Evolutionary conservation across 2,797 vertebrate genomes (phyloP).

Genomic region (Pangasius macronema): DNA sequence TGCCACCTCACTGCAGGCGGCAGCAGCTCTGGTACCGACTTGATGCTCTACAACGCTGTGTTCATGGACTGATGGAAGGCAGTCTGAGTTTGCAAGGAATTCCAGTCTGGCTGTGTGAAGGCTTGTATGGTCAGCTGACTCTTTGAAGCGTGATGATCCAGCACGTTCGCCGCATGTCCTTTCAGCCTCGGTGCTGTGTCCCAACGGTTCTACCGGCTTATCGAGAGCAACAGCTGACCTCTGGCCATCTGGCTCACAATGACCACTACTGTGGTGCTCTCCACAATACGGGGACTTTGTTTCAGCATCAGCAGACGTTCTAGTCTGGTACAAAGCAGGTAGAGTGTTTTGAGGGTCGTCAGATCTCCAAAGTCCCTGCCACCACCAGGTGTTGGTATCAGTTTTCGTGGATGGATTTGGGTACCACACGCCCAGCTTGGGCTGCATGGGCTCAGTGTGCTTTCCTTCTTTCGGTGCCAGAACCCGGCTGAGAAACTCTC

Average conservation of each 20-base stretch:
- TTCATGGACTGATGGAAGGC: conserved; percentile 41
- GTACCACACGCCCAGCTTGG: conserved; percentile 37
- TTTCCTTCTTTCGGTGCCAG: conserved; percentile 1
- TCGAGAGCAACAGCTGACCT: conserved; percentile 53
- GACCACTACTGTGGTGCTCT: conserved; percentile 40
- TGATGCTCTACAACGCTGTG: conserved; percentile 32
- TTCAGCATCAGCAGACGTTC: conserved; percentile 39
- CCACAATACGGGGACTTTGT: conserved; percentile 37
- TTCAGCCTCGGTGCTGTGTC: conserved; percentile 33
- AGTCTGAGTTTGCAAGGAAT: conserved; percentile 54
- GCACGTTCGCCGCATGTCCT: conserved; percentile 64
- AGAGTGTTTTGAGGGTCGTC: neutral
- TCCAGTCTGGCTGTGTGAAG: conserved; percentile 52
- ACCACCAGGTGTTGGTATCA: conserved; percentile 50
- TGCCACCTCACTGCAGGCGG: conserved; percentile 54
- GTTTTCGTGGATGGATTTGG: neutral
- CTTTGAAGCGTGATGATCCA: conserved; percentile 65
- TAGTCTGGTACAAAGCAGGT: conserved; percentile 38
- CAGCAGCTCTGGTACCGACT: conserved; percentile 43
- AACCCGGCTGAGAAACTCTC: conserved; percentile 61
- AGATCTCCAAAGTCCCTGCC: conserved; percentile 61
- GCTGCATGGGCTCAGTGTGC: neutral
- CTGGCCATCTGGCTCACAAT: conserved; percentile 56
- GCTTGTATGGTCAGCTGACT: conserved; percentile 55
- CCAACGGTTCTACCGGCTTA: conserved; percentile 54